Conservation (phyloP, 2,888 invertebrate species). For the Frankliniella intonsa region DNA sequence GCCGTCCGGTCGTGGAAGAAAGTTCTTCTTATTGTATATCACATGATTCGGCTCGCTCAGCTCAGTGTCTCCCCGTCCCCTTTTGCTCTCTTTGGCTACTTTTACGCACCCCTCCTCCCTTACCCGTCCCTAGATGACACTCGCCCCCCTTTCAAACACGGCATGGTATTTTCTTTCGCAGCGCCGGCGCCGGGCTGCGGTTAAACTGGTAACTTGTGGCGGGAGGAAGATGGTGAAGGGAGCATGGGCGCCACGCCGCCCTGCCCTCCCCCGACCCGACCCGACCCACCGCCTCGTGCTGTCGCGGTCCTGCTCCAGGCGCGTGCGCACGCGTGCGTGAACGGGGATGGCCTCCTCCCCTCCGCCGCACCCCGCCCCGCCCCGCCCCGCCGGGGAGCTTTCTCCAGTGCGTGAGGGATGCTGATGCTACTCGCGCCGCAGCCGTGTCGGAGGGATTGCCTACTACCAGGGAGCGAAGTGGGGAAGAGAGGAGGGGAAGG, state of each 20-base stretch:
- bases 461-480: background rate
- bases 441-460: background rate
- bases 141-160: too few relatives aligned
- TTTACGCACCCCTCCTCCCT: too few relatives aligned
- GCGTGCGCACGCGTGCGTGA: too few relatives aligned
- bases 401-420: too few relatives aligned
- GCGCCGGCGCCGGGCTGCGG: too few relatives aligned
- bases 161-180: too few relatives aligned
- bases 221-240: too few relatives aligned
- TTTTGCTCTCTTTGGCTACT: background rate
- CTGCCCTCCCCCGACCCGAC: too few relatives aligned
- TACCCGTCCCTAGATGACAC: background rate
- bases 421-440: background rate
- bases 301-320: too few relatives aligned
- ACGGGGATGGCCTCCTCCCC: background rate
- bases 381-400: background rate
- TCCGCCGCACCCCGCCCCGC: background rate
- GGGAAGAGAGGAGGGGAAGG: background rate
- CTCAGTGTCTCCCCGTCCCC: background rate
- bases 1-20: conserved; percentile 20
- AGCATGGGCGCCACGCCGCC: too few relatives aligned
- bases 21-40: conserved; percentile 21
- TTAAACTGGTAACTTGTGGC: too few relatives aligned
- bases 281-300: too few relatives aligned
- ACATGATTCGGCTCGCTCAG: conserved; percentile 1